A percentile compares a stretch with the other conserved stretches of the same genome.
phyloP scores from a whole-genome alignment of 2,113 vertebrate genomes.

The Naja naja region DNA sequence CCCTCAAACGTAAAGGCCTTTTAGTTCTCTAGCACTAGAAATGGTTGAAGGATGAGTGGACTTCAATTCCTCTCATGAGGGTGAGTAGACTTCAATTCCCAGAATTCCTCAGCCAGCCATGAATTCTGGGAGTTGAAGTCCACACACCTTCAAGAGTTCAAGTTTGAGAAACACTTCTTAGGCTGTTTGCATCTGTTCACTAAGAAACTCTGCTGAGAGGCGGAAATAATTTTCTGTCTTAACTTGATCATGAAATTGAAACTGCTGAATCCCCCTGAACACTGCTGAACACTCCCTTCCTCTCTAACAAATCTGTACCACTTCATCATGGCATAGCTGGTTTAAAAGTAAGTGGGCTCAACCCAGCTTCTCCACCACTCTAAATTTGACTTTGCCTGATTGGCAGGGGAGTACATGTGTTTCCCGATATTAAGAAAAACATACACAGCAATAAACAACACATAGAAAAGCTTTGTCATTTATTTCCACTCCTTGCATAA shows the following conservation, averaged over 20 bases:
- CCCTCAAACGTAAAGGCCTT: neutral
- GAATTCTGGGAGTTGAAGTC: neutral
- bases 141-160: neutral
- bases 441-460: neutral
- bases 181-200: neutral
- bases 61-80: neutral
- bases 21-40: neutral
- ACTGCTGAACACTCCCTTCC: neutral
- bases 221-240: neutral
- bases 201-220: neutral
- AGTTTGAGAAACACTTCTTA: neutral
- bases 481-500: slow-evolving; percentile 29
- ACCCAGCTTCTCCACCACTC: neutral
- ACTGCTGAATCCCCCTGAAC: neutral
- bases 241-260: neutral
- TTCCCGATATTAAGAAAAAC: neutral
- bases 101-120: neutral
- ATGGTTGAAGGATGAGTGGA: neutral
- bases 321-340: neutral
- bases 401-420: neutral
- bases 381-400: neutral
- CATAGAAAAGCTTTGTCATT: slow-evolving; percentile 4
- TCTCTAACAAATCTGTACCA: neutral
- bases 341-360: neutral
- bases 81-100: neutral